Base-by-base conservation (phyloP, 2,113 vertebrate species). In the Chionomys nivalis region DNA sequence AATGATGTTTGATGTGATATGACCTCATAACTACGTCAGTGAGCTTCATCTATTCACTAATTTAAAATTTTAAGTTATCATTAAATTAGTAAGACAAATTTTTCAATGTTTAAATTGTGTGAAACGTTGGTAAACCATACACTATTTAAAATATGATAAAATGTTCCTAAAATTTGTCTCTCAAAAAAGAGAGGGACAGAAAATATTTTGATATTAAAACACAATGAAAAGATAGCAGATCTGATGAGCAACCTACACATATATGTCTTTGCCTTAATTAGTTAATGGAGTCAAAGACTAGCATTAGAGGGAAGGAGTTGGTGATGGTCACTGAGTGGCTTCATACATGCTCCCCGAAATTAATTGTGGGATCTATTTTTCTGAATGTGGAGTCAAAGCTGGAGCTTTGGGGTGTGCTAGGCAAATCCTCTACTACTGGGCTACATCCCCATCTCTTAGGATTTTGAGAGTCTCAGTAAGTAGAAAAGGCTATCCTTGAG, bases 331-430 rank as follows among this genome's bases (percentile, higher is more conserved):
- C 11, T 95, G 75, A 55, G 52, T 65, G 85, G 52, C 76, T 82
- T 70, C 26, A 66, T n/a, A 87, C 70, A 88, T 94, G 96, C 97
- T 97, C 83, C 68, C 90, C 96, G 97, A 96, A 42, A 77, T n/a
- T 82, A 58, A 93, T 94, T 97, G 87, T 58, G 26, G 63, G 36
- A 72, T 42, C 19, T 63, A 8, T 65, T 47, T 42, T 78, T 36
- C 13, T 65, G 33, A 23, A 39, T 65, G 31, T 65, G 21, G 12
- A 47, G 61, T 49, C 23, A 36, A 78, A 49, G 42, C 42, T 17
- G 10, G 12, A 8, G 13, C 26, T 49, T 66, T 65, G 44, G 55
- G 11, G 17, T 44, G 26, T 78, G 75, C 42, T 66, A 66, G 23
- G 26, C 42, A 79, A 77, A 73, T 31, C 21, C 13, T 36, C 10